A percentile compares a stretch with the other conserved stretches of the same genome.
phyloP scores from a whole-genome alignment of 2,797 vertebrate genomes.

The Fratercula arctica region DNA sequence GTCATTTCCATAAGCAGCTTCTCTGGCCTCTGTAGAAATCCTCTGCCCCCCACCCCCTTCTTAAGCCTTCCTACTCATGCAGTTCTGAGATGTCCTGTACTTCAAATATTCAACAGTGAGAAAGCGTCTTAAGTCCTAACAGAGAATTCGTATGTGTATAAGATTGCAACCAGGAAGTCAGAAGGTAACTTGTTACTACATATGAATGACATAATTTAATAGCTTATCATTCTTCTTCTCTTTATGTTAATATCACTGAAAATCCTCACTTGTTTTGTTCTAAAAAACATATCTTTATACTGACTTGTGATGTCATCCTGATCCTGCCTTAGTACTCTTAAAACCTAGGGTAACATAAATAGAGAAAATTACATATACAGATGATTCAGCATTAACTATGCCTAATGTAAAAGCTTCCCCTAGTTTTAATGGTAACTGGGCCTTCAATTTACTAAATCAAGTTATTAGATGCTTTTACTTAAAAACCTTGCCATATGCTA shows the following conservation, averaged over 20 bases:
- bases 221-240: not conserved
- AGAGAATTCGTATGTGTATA: not conserved
- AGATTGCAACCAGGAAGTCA: not conserved
- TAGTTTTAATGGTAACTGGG: not conserved
- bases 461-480: not conserved
- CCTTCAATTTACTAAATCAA: not conserved
- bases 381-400: conserved; percentile 16
- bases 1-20: not conserved
- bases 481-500: not conserved
- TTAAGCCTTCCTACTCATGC: not conserved
- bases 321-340: not conserved
- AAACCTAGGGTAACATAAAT: not conserved
- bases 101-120: not conserved
- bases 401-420: not conserved
- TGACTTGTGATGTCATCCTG: not conserved
- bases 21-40: not conserved
- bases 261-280: not conserved
- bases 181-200: not conserved
- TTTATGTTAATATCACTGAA: not conserved
- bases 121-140: not conserved
- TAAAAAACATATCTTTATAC: not conserved
- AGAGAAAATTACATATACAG: not conserved
- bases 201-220: not conserved
- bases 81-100: not conserved
- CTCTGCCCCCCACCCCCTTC: not conserved